Evolutionary conservation across 2,888 invertebrate genomes (phyloP).

Genomic region (Protodeltote pygarga): DNA sequence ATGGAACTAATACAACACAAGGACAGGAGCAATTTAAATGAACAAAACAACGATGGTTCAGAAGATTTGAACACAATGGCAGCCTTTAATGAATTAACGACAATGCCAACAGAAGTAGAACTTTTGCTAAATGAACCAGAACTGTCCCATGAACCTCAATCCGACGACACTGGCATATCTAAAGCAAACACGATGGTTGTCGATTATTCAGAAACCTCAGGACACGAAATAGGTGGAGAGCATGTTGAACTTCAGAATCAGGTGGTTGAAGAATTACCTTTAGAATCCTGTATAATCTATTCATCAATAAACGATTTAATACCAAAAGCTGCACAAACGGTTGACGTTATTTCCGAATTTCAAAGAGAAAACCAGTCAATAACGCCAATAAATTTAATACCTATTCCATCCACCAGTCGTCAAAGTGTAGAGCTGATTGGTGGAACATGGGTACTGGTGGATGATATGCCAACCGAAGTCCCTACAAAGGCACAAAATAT

Average conservation of each 20-base stretch:
- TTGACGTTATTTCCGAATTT: constrained; percentile 24
- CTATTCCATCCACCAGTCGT: constrained; percentile 34
- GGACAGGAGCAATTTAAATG: constrained; percentile 28
- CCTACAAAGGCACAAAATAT: constrained; percentile 33
- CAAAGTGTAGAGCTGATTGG: constrained; percentile 38
- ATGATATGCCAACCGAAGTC: constrained; percentile 31
- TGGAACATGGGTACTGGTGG: constrained; percentile 32
- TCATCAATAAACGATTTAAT: constrained; percentile 27
- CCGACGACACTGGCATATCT: constrained; percentile 29
- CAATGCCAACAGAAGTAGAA: constrained; percentile 34
- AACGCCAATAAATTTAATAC: constrained; percentile 26
- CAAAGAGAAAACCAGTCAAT: constrained; percentile 23
- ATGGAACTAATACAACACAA: constrained; percentile 23
- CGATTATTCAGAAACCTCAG: constrained; percentile 33
- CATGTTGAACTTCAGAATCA: constrained; percentile 28
- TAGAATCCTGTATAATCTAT: constrained; percentile 24
- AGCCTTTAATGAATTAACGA: constrained; percentile 31
- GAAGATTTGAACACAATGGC: constrained; percentile 27
- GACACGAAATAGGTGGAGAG: constrained; percentile 13
- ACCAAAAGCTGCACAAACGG: constrained; percentile 28
- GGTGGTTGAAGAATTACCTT: constrained; percentile 28
- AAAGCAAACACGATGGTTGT: constrained; percentile 34
- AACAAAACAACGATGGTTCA: constrained; percentile 30
- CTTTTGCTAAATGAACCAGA: constrained; percentile 30
- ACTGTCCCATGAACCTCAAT: constrained; percentile 37